A percentile compares a stretch with the other conserved stretches of the same genome.
These are phyloP conservation scores for Agrochola circellaris DNA, from an alignment of 2,888 invertebrate species.

Conservation along the genomic window DNA sequence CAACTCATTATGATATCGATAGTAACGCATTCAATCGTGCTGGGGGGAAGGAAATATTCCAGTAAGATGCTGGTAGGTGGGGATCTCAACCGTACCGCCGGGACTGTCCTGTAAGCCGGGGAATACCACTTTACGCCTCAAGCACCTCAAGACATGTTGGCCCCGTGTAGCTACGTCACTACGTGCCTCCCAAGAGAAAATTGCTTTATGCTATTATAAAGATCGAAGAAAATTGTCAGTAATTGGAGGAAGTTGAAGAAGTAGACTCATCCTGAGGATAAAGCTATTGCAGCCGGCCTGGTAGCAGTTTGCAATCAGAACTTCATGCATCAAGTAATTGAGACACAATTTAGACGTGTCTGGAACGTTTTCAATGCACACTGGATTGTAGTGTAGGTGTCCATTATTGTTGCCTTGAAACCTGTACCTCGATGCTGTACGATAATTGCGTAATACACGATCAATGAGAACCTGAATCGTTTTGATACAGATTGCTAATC, in stretches of 20 bases:
- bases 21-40: background rate
- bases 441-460: too few species aligned
- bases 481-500: too few species aligned
- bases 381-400: background rate
- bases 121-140: too few species aligned
- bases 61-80: too few species aligned
- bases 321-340: conserved; percentile 49
- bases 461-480: too few species aligned
- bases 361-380: conserved; percentile 25
- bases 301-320: conserved; percentile 26
- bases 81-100: too few species aligned
- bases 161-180: too few species aligned
- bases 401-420: conserved; percentile 11
- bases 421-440: too few species aligned
- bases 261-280: conserved; percentile 51
- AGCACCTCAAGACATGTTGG: too few species aligned
- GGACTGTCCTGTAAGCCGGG: too few species aligned
- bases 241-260: conserved; percentile 48
- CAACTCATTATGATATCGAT: background rate
- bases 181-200: too few species aligned
- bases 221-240: conserved; percentile 38
- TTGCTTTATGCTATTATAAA: background rate
- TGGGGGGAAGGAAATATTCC: too few species aligned
- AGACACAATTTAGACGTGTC: conserved; percentile 35
- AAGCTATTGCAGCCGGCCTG: conserved; percentile 35